Conservation (phyloP, 2,888 invertebrate species). For the Brachylomia viminalis region DNA sequence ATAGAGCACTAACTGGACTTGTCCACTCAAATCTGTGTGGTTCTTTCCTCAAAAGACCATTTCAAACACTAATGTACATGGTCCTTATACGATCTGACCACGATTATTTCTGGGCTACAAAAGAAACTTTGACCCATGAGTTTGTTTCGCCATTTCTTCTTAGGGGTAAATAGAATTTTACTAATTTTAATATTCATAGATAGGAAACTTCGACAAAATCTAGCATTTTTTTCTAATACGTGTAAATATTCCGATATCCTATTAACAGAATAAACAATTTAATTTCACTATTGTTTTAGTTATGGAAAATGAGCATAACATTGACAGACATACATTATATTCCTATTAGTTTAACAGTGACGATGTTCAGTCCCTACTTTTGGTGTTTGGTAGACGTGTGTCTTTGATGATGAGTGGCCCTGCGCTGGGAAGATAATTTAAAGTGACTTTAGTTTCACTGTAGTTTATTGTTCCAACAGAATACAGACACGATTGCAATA, state of each 20-base stretch:
- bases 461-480: too few species aligned
- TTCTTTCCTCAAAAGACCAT: background rate
- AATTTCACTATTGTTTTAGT: background rate
- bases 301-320: too few species aligned
- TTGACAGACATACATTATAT: too few species aligned
- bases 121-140: background rate
- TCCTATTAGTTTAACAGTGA: background rate
- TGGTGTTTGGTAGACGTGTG: too few species aligned
- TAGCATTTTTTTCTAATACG: background rate
- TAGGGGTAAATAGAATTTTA: too few species aligned
- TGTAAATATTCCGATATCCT: background rate
- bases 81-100: background rate
- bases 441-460: too few species aligned
- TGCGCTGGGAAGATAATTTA: too few species aligned
- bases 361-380: too few species aligned
- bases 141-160: background rate
- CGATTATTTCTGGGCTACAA: too few species aligned
- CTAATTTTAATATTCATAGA: too few species aligned
- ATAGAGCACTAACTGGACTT: background rate
- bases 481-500: too few species aligned
- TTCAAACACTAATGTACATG: background rate
- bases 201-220: background rate
- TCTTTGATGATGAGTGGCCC: too few species aligned
- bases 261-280: background rate
- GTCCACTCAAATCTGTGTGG: background rate